Percentiles rank a stretch among this genome's conserved stretches.
These are phyloP conservation scores for Mythimna albipuncta DNA, from an alignment of 2,888 invertebrate genomes.

Conservation along the genomic window DNA sequence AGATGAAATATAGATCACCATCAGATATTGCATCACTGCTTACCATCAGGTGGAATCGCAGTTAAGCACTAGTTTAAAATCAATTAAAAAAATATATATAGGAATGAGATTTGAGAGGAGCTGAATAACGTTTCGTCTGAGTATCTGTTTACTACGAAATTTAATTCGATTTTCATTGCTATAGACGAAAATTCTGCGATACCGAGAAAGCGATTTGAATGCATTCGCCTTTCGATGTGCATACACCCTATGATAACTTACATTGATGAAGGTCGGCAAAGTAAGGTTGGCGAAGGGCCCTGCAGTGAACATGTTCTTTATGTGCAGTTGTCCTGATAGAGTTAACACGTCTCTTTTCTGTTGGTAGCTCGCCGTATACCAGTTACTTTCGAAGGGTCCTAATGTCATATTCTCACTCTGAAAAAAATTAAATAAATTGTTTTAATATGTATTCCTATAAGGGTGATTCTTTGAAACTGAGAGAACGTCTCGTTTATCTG, in stretches of 20 bases:
- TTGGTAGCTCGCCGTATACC: conserved; percentile 75
- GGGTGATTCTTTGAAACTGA: too few species aligned
- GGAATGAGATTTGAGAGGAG: too few species aligned
- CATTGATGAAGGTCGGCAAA: conserved; percentile 81
- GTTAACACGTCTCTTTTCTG: conserved; percentile 74
- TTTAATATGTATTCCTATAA: not conserved
- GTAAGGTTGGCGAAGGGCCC: conserved; percentile 84
- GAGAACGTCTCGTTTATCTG: too few species aligned
- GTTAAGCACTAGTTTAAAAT: too few species aligned
- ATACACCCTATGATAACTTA: conserved; percentile 54
- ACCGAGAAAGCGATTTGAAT: not conserved
- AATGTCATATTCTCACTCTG: conserved; percentile 76
- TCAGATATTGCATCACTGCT: too few species aligned
- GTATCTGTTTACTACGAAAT: not conserved
- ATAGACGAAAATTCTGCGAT: not conserved
- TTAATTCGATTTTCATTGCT: not conserved
- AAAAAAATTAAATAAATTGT: conserved; percentile 17
- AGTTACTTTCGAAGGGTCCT: conserved; percentile 83
- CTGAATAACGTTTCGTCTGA: too few species aligned
- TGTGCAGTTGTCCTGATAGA: conserved; percentile 78
- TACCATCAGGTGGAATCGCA: too few species aligned
- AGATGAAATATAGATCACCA: too few species aligned
- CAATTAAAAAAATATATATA: too few species aligned
- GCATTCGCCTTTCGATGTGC: not conserved
- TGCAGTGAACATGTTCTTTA: conserved; percentile 78